Base-by-base conservation (phyloP, 2,113 vertebrate species). In the Tretioscincus oriximinensis region DNA sequence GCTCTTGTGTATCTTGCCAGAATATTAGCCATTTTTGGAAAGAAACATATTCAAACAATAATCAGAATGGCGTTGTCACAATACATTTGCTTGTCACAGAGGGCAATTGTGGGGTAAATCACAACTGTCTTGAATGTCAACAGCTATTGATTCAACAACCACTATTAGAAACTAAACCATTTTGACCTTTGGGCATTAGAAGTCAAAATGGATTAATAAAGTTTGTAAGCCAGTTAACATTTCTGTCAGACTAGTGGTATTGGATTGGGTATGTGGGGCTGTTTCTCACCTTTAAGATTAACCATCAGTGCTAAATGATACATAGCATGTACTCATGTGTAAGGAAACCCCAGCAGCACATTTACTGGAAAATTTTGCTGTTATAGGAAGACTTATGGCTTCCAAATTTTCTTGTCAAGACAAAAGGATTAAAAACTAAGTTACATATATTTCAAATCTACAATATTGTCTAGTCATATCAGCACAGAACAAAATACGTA, bases 131-230 rank as follows among this genome's bases (percentile, higher is more conserved):
- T 72, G 80, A 70, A 72, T 82, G 73, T 83, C 83, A 82, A 45
- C 45, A 79, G 78, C 81, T 85, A 88, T 86, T 87, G 80, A 47
- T 83, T 88, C 83, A 67, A 58, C 82, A 79, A 49, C 73, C 85
- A 61, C 24, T 28, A 49, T 80, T 81, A 80, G 76, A 31, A 81
- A 80, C 80, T 89, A 73, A 83, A 86, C 87, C 61, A 79, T 9
- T 83, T 78, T 76, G 82, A 81, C 79, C 86, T 87, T 87, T 88
- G 84, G 67, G 76, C 77, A 76, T 45, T 64, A 70, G 29, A 78
- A 90, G 85, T 92, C 86, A 83, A 65, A 12, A 63, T 85, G 45
- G 58, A 77, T 92, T 64, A 89, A 74, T 80, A 5, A 26, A n/a
- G 84, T 76, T 83, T 54, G 51, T 75, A 54, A 64, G 61, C 24